These are phyloP conservation scores for Indicator maculatus DNA, from an alignment of 2,113 vertebrate genomes.

Conservation along the genomic window DNA sequence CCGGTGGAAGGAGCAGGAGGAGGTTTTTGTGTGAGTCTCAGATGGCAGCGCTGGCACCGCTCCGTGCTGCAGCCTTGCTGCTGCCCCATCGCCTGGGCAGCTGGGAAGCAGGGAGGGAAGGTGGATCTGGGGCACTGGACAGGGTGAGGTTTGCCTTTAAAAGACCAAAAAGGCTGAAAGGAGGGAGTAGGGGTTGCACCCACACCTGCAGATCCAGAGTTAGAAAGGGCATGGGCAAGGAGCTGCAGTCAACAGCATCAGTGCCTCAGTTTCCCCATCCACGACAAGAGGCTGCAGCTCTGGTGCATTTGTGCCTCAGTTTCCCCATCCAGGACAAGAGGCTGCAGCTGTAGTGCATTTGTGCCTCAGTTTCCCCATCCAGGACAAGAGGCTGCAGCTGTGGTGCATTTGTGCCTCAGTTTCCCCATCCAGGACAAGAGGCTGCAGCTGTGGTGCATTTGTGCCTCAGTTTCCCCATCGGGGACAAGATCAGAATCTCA, in stretches of 20 bases:
- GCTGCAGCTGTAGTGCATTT: too few species aligned
- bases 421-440: too few species aligned
- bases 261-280: background rate
- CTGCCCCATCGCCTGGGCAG: background rate
- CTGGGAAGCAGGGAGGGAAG: background rate
- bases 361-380: too few species aligned
- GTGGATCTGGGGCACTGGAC: background rate
- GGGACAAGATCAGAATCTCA: too few species aligned
- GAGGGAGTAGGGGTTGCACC: background rate
- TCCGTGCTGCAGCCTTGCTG: background rate
- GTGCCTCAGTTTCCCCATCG: too few species aligned
- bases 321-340: too few species aligned
- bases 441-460: too few species aligned
- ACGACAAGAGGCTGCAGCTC: too few species aligned
- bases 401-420: too few species aligned
- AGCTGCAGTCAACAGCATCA: accelerated
- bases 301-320: too few species aligned
- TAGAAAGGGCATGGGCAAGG: background rate
- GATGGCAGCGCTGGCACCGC: background rate
- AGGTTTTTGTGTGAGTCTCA: background rate
- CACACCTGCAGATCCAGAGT: background rate
- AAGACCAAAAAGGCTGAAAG: background rate
- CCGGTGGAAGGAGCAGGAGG: background rate
- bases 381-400: too few species aligned
- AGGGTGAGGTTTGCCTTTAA: background rate